Evolutionary conservation across 2,113 vertebrate species (phyloP).

Genomic region (Cyanoderma ruficeps): DNA sequence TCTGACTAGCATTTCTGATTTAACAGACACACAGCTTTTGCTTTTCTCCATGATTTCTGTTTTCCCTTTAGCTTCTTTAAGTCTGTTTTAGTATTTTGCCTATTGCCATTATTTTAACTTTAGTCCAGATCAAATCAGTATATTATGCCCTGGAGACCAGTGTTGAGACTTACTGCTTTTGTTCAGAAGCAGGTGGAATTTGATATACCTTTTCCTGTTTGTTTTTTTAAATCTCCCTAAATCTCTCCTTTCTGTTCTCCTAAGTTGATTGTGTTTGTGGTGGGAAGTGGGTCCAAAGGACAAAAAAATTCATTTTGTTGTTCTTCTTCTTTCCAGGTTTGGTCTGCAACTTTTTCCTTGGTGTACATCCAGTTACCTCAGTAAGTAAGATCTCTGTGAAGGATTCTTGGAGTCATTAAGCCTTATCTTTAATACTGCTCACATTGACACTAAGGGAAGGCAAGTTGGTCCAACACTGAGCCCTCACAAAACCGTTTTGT

Average conservation of each 20-base stretch:
- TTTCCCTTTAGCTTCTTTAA: neutral
- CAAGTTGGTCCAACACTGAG: neutral
- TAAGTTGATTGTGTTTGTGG: neutral
- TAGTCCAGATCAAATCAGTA: neutral
- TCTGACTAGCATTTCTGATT: neutral
- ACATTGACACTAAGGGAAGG: neutral
- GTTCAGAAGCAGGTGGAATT: neutral
- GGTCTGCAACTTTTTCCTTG: neutral
- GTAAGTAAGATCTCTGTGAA: neutral
- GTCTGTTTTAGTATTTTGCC: neutral
- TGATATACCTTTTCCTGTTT: neutral
- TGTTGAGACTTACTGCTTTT: neutral
- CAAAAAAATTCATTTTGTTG: neutral
- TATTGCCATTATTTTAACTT: neutral
- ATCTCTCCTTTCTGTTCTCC: neutral
- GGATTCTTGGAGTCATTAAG: neutral
- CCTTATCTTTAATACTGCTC: neutral
- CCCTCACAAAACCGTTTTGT: neutral
- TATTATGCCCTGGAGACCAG: neutral
- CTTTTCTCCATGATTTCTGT: neutral
- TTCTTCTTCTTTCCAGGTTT: neutral
- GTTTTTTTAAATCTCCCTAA: neutral
- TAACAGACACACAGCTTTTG: neutral
- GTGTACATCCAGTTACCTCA: neutral
- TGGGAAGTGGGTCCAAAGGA: neutral